Base-by-base conservation (phyloP, 2,888 invertebrate species). In the Alloscopus bannaensis region DNA sequence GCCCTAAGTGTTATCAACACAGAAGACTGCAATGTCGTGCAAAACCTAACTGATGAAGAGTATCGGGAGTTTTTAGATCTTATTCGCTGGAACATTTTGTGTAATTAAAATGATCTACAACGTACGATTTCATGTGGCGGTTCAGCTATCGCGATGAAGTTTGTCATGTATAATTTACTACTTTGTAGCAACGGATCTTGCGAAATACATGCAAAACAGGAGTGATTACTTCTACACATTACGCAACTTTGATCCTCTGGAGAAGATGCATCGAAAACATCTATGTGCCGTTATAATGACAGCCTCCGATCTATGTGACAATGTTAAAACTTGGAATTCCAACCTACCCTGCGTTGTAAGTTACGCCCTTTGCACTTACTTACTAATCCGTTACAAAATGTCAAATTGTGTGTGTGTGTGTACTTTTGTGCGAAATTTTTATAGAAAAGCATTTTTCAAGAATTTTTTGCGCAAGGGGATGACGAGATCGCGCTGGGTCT, bases 21-120 rank as follows among this genome's bases (percentile, higher is more conserved):
- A 22, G 80, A 80, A 24, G 80, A 80, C 55, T 80, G 80, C 28
- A 80, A 80, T 22, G 75, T 80, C 47, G n/a, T 73, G 24, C 52
- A 73, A 26, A 40, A 26, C 16, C n/a, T 80, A 29, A 55, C 60
- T 1, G 80, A 80, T 29, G 64, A 73, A 2, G 80, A 80, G 60
- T 80, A 80, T 31, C 24, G 47, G 31, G 80, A 80, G 22, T 80
- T 80, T 60, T 22, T 80, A 18, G 80, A 80, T 4, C 42, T 80
- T 6, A 52, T 80, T 28, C 73, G 68, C 47, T 69, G 66, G 66
- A 72, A 69, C 47, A 80, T 80, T 64, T 62, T 73, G 26, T 68
- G 80, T 73, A 62, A 18, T 18, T 24, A 40, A 20, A n/a, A n/a
- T n/a, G n/a, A n/a, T n/a, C n/a, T n/a, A n/a, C n/a, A n/a, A n/a